Percentiles rank a stretch among this genome's conserved stretches.
Evolutionary conservation across 1,140 invertebrate genomes (phyloP).

Genomic region (Lepidostoma basale): DNA sequence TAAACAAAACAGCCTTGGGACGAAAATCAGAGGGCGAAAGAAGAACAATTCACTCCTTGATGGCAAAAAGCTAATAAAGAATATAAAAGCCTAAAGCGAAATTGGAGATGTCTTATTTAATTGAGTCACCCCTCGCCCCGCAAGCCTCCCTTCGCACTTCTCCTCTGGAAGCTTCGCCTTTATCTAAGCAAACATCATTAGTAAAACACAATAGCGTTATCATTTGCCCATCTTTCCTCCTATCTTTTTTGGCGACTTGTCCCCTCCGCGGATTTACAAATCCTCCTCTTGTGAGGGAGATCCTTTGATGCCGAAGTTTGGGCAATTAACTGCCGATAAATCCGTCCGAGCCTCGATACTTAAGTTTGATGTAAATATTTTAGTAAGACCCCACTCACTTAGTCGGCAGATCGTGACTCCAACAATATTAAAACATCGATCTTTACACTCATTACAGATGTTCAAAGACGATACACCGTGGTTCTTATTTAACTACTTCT

Average conservation of each 20-base stretch:
- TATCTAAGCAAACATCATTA: conserved; percentile 47
- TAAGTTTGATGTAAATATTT: too few species aligned
- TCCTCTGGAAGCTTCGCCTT: conserved; percentile 24
- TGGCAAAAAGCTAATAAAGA: conserved; percentile 42
- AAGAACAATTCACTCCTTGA: conserved; percentile 35
- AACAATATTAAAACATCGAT: too few species aligned
- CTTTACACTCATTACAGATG: too few species aligned
- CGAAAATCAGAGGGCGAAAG: conserved; percentile 8
- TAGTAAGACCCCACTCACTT: too few species aligned
- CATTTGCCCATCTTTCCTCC: conserved; percentile 41
- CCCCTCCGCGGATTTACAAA: conserved; percentile 1
- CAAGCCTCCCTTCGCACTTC: not conserved
- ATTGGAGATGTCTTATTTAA: conserved; percentile 42
- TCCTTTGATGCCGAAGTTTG: too few species aligned
- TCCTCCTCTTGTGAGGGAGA: too few species aligned
- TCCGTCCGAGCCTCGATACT: too few species aligned
- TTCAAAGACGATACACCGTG: too few species aligned
- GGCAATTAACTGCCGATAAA: too few species aligned
- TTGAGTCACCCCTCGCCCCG: conserved; percentile 32
- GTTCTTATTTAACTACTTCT: too few species aligned
- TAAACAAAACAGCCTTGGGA: not conserved
- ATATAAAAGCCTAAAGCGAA: conserved; percentile 30
- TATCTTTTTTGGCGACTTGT: conserved; percentile 12
- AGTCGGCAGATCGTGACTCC: too few species aligned
- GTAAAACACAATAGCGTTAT: conserved; percentile 46